These are phyloP conservation scores for Physella acuta DNA, from an alignment of 1,140 invertebrate genomes.

Conservation along the genomic window DNA sequence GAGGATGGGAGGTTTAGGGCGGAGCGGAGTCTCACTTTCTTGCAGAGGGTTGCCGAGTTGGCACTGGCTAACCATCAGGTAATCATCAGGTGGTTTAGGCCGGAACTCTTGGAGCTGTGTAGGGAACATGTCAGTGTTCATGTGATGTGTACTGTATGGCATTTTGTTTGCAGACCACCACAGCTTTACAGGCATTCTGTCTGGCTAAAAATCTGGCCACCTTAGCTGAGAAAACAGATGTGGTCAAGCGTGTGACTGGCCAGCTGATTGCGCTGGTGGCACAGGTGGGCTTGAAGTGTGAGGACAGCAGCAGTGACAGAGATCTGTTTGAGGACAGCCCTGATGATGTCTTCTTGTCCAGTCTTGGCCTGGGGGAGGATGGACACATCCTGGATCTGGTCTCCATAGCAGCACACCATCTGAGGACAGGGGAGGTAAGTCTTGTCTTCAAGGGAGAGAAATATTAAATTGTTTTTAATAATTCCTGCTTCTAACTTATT, in stretches of 20 bases:
- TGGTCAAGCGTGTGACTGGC: not conserved
- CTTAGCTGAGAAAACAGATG: not conserved
- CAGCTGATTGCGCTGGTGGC: not conserved
- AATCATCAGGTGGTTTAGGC: no score
- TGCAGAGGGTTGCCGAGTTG: constrained; percentile 1
- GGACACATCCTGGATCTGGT: not conserved
- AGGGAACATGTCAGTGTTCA: no score
- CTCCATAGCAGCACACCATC: not conserved
- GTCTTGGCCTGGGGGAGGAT: not conserved
- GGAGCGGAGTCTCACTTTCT: not conserved
- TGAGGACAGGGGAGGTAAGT: not conserved
- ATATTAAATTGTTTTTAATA: no score
- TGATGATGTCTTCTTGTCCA: not conserved
- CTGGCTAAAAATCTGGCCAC: not conserved
- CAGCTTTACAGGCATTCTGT: not conserved
- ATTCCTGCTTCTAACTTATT: no score
- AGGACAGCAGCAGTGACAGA: not conserved
- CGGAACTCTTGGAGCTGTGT: no score
- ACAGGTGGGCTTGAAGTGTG: not conserved
- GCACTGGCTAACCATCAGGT: constrained; percentile 3
- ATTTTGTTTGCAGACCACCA: not conserved
- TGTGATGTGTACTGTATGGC: no score
- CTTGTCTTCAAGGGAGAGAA: no score
- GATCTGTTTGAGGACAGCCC: not conserved
- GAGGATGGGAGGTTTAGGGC: not conserved